These are phyloP conservation scores for Lonchura striata DNA, from an alignment of 2,113 vertebrate species.

Conservation along the genomic window DNA sequence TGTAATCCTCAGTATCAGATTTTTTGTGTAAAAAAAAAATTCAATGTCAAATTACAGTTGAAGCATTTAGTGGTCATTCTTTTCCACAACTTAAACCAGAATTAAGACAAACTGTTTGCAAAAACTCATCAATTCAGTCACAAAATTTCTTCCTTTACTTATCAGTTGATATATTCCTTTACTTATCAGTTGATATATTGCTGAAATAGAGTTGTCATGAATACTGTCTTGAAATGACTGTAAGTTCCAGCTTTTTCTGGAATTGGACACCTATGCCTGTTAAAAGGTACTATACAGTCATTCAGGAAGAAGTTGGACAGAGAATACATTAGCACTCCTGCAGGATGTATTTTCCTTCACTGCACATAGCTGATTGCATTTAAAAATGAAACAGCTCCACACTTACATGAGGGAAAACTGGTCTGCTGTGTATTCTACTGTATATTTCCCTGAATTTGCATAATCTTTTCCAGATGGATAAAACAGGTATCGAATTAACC, in stretches of 20 bases:
- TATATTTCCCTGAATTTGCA: not conserved
- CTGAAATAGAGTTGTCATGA: not conserved
- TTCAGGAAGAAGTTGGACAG: not conserved
- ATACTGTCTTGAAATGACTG: not conserved
- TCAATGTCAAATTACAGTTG: not conserved
- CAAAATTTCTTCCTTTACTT: not conserved
- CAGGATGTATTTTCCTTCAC: not conserved
- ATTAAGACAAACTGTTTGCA: not conserved
- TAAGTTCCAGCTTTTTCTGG: not conserved
- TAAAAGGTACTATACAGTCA: not conserved
- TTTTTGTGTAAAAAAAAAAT: not conserved
- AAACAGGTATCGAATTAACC: not conserved
- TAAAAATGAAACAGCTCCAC: not conserved
- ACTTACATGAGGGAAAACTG: accelerated
- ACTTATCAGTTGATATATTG: not conserved
- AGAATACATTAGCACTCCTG: not conserved
- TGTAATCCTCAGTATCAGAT: not conserved
- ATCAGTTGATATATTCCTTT: not conserved
- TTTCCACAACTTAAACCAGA: not conserved
- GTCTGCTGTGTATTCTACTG: not conserved
- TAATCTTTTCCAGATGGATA: not conserved
- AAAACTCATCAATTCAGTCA: not conserved
- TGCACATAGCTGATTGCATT: not conserved
- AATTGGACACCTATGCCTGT: not conserved
- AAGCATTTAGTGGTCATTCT: not conserved